Evolutionary conservation across 1,140 invertebrate genomes (phyloP).

Genomic region (Sycophila sp.): DNA sequence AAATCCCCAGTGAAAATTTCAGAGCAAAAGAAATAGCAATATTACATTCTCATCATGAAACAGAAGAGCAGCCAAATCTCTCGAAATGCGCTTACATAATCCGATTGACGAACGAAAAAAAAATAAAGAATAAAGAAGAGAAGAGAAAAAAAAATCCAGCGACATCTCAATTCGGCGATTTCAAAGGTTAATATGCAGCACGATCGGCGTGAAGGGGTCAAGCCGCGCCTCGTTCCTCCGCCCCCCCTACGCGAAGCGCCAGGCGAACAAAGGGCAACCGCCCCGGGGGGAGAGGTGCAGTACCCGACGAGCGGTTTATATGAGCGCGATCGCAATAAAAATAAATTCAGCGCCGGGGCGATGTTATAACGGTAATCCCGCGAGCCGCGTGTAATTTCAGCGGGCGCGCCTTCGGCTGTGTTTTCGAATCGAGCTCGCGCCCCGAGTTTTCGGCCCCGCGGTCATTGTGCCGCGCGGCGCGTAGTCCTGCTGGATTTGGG

Average conservation of each 20-base stretch:
- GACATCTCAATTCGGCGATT: neutral
- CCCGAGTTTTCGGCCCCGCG: too few relatives aligned
- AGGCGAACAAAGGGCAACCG: neutral
- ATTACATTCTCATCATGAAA: too few relatives aligned
- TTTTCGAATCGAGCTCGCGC: neutral
- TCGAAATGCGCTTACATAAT: too few relatives aligned
- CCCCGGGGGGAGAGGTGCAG: neutral
- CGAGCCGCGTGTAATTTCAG: slow-evolving; percentile 18
- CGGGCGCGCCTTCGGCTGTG: slow-evolving; percentile 19
- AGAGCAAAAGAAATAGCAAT: too few relatives aligned
- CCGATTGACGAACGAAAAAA: neutral
- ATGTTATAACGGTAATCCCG: slow-evolving; percentile 13
- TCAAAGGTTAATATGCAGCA: neutral
- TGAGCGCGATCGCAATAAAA: slow-evolving; percentile 38
- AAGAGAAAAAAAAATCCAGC: neutral
- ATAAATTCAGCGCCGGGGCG: slow-evolving; percentile 26
- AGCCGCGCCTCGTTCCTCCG: neutral
- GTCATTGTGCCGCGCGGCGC: too few relatives aligned
- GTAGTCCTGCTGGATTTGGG: too few relatives aligned
- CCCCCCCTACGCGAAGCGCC: neutral
- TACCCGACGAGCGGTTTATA: too few relatives aligned
- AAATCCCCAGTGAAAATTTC: too few relatives aligned
- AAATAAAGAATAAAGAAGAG: neutral
- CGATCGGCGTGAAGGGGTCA: slow-evolving; percentile 1
- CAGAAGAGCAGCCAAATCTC: too few relatives aligned